These are phyloP conservation scores for Colletes latitarsis DNA, from an alignment of 1,140 invertebrate genomes.

Conservation along the genomic window DNA sequence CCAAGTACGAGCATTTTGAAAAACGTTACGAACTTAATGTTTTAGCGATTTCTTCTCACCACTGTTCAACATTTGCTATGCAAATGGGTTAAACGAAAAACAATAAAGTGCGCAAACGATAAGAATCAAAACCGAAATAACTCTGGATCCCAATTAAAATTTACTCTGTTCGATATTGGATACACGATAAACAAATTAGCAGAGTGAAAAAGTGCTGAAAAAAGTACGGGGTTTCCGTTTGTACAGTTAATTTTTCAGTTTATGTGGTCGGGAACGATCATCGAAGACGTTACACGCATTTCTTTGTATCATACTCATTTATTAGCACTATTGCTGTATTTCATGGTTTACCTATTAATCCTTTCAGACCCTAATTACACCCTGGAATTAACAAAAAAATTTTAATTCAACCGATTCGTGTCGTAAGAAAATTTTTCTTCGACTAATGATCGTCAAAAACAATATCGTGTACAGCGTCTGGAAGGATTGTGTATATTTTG, in stretches of 20 bases:
- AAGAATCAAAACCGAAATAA: not conserved
- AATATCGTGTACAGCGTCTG: not conserved
- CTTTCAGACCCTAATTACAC: conserved; percentile 12
- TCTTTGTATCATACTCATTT: conserved; percentile 17
- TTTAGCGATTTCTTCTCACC: too few species aligned
- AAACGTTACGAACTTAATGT: too few species aligned
- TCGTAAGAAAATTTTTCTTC: too few species aligned
- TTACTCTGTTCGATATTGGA: not conserved
- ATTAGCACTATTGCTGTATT: not conserved
- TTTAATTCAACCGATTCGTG: not conserved
- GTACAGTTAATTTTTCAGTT: not conserved
- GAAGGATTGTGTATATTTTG: conserved; percentile 16
- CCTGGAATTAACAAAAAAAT: not conserved
- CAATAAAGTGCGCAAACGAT: not conserved
- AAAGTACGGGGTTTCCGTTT: not conserved
- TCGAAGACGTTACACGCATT: not conserved
- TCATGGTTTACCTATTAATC: not conserved
- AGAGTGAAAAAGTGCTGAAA: not conserved
- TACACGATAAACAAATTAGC: not conserved
- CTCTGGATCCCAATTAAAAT: not conserved
- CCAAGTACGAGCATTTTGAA: too few species aligned
- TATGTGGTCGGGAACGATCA: not conserved
- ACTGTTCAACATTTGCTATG: too few species aligned
- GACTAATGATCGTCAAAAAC: too few species aligned
- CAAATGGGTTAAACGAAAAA: not conserved